Conservation (phyloP, 1,140 invertebrate genomes). For the Zaprionus vittiger region DNA sequence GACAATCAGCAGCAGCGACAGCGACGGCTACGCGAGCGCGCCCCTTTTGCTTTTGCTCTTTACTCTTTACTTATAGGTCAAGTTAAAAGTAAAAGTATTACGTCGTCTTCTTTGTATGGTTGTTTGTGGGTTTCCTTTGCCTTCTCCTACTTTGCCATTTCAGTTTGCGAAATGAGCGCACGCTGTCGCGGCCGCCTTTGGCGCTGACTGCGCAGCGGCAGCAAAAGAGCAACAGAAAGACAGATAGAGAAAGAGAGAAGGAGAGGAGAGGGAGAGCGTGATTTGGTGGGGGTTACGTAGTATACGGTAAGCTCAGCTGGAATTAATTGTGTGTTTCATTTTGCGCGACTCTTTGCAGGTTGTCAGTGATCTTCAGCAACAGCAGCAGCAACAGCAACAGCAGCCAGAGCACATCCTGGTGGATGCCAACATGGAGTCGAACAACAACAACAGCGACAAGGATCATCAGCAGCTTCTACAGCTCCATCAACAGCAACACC, state of each 20-base stretch:
- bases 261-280: background rate
- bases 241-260: too few relatives aligned
- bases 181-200: background rate
- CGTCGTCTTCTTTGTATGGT: slow-evolving; percentile 18
- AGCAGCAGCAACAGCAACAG: slow-evolving; percentile 39
- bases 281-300: slow-evolving; percentile 42
- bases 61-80: slow-evolving; percentile 74
- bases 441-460: slow-evolving; percentile 50
- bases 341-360: slow-evolving; percentile 63
- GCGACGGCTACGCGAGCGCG: slow-evolving; percentile 19
- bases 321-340: slow-evolving; percentile 61
- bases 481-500: slow-evolving; percentile 46
- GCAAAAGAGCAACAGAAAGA: background rate
- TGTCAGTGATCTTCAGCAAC: slow-evolving; percentile 49
- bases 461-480: slow-evolving; percentile 45
- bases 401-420: slow-evolving; percentile 45
- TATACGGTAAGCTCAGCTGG: slow-evolving; percentile 44
- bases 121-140: slow-evolving; percentile 9
- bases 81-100: slow-evolving; percentile 80
- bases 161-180: slow-evolving; percentile 32
- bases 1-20: slow-evolving; percentile 27
- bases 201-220: background rate
- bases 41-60: slow-evolving; percentile 55
- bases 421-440: slow-evolving; percentile 46
- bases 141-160: slow-evolving; percentile 44